These are phyloP conservation scores for Himantopus leucocephalus DNA, from an alignment of 2,113 vertebrate species.

Conservation along the genomic window DNA sequence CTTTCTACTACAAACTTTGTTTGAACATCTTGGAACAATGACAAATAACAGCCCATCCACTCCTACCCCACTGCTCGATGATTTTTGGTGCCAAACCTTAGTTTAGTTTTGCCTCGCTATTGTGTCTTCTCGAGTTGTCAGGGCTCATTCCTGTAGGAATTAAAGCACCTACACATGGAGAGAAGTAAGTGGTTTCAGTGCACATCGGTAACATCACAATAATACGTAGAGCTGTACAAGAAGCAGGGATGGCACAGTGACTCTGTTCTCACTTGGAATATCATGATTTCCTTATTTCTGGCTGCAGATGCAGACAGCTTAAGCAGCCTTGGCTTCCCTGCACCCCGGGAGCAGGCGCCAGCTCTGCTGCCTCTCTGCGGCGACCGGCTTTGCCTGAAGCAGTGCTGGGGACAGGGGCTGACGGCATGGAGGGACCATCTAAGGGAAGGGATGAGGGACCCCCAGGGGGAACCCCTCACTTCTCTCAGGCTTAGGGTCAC, in stretches of 20 bases:
- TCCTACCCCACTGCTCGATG: neutral
- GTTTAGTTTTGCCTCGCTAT: neutral
- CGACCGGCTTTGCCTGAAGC: rapidly evolving
- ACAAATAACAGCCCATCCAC: neutral
- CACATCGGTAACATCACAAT: rapidly evolving
- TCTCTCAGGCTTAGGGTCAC: neutral
- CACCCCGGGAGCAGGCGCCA: neutral
- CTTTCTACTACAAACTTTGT: neutral
- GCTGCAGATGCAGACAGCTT: neutral
- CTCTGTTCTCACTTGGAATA: neutral
- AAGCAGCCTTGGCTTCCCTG: neutral
- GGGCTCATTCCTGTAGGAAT: neutral
- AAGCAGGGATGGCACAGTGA: neutral
- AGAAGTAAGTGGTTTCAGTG: neutral
- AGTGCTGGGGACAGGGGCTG: rapidly evolving
- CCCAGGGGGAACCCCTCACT: neutral
- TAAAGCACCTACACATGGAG: neutral
- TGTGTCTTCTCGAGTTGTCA: neutral
- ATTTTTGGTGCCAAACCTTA: neutral
- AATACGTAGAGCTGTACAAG: neutral
- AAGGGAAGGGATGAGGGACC: neutral
- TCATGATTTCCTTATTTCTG: neutral
- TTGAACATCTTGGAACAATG: neutral
- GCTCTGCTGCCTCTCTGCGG: neutral
- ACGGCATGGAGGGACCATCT: neutral